Conservation (phyloP, 2,797 vertebrate species). For the Cirrhinus molitorella region DNA sequence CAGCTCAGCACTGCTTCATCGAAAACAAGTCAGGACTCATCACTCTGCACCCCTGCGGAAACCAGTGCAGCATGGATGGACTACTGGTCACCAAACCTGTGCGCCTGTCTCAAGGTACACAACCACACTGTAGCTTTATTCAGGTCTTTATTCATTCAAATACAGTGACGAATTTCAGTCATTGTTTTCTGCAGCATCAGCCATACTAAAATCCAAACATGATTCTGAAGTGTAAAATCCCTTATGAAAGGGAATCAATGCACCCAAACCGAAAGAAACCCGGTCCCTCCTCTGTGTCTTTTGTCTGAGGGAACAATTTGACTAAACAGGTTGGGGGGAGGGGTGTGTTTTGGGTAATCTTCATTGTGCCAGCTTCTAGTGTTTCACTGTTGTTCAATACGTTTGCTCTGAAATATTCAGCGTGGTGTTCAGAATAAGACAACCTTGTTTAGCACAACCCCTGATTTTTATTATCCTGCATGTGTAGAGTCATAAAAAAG, state of each 20-base stretch:
- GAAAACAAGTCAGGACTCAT: slow-evolving; percentile 86
- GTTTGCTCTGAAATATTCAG: not conserved
- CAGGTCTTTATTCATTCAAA: not conserved
- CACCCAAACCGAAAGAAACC: slow-evolving; percentile 5
- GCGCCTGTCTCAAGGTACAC: slow-evolving; percentile 90
- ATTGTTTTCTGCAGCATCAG: slow-evolving; percentile 7
- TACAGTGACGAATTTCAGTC: not conserved
- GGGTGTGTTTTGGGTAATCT: slow-evolving; percentile 37
- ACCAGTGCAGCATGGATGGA: slow-evolving; percentile 87
- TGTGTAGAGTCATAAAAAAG: not conserved
- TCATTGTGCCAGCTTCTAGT: slow-evolving; percentile 41
- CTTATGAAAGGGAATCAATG: slow-evolving; percentile 30
- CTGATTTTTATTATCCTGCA: not conserved
- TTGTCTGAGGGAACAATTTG: slow-evolving; percentile 49
- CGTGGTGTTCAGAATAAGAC: not conserved
- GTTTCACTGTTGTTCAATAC: slow-evolving; percentile 23
- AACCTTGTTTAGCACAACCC: not conserved
- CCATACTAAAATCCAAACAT: not conserved
- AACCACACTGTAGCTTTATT: not conserved
- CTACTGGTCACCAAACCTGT: slow-evolving; percentile 79
- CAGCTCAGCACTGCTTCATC: slow-evolving; percentile 91
- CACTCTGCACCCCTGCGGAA: slow-evolving; percentile 89
- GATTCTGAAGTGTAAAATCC: slow-evolving; percentile 40
- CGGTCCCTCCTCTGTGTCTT: slow-evolving; percentile 17
- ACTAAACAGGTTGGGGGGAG: slow-evolving; percentile 44